These are phyloP conservation scores for Bombus superbus DNA, from an alignment of 1,140 invertebrate genomes.

Conservation along the genomic window DNA sequence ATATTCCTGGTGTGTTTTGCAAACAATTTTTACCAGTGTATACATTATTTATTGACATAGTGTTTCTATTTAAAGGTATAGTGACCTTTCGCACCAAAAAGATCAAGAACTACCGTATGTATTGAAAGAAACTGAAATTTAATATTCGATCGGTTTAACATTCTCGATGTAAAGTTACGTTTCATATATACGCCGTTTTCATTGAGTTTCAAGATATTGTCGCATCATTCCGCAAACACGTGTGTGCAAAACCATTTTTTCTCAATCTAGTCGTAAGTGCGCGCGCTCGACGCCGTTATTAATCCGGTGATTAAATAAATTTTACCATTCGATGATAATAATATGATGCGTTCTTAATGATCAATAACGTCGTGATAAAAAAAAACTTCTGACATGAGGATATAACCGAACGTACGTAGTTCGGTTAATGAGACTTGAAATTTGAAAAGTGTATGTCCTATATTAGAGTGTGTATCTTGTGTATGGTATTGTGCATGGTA, in stretches of 20 bases:
- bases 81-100: not conserved
- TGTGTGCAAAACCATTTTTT: slow-evolving; percentile 50
- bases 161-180: not conserved
- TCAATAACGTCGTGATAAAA: not conserved
- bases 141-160: not conserved
- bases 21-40: not conserved
- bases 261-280: slow-evolving; percentile 41
- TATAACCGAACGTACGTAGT: not conserved
- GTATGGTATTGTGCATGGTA: not conserved
- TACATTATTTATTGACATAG: not conserved
- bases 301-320: slow-evolving; percentile 14
- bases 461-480: not conserved
- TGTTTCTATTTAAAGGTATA: not conserved
- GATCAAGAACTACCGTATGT: not conserved
- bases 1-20: not conserved
- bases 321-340: slow-evolving; percentile 8
- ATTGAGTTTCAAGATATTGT: not conserved
- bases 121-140: not conserved
- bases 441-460: not conserved
- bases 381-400: not conserved
- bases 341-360: not conserved
- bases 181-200: not conserved
- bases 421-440: not conserved
- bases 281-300: not conserved
- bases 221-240: slow-evolving; percentile 42